A percentile compares a stretch with the other conserved stretches of the same genome.
These are phyloP conservation scores for Magallana ariakensis DNA, from an alignment of 1,140 invertebrate species.

Conservation along the genomic window DNA sequence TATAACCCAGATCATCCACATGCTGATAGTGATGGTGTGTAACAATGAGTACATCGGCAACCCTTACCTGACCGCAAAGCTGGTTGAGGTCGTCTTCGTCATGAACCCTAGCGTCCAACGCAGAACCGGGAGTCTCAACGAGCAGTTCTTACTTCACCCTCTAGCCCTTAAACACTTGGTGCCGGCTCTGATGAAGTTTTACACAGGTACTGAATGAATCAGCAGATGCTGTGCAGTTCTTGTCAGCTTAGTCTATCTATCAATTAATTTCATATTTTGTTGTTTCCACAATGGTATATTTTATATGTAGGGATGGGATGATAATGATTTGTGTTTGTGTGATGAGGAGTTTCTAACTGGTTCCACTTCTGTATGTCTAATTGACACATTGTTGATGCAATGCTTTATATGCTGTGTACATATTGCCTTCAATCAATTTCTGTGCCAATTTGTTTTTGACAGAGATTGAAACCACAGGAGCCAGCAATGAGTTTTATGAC, in stretches of 20 bases:
- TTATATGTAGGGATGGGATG: no score
- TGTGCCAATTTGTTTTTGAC: slow-evolving; percentile 45
- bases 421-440: not conserved
- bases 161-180: slow-evolving; percentile 91
- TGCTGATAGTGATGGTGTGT: slow-evolving; percentile 93
- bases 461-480: slow-evolving; percentile 98
- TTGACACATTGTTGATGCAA: no score
- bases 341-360: no score
- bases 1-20: slow-evolving; percentile 89
- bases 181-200: slow-evolving; percentile 97
- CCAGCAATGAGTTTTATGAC: slow-evolving; percentile 98
- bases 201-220: slow-evolving; percentile 84
- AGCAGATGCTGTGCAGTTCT: not conserved
- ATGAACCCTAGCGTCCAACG: slow-evolving; percentile 91
- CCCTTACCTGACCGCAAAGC: slow-evolving; percentile 96
- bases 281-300: no score
- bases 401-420: no score
- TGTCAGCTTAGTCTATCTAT: no score
- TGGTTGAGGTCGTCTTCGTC: slow-evolving; percentile 94
- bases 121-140: slow-evolving; percentile 83
- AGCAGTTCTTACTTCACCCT: slow-evolving; percentile 90
- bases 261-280: no score
- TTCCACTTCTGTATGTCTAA: no score
- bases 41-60: slow-evolving; percentile 94
- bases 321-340: no score